These are phyloP conservation scores for Raillietiella orientalis DNA, from an alignment of 2,888 invertebrate genomes.

Conservation along the genomic window DNA sequence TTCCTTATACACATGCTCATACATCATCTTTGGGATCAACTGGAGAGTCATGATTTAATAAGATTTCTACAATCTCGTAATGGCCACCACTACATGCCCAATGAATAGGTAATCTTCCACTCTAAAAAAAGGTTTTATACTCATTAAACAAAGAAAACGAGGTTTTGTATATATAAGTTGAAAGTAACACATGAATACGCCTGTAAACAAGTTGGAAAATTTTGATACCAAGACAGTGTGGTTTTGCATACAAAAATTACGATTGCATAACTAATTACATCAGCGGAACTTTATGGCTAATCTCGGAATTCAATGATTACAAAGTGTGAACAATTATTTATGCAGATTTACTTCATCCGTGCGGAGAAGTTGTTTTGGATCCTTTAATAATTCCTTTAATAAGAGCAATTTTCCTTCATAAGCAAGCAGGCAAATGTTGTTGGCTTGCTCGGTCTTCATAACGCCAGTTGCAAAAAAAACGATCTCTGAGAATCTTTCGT, in stretches of 20 bases:
- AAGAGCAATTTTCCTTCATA: slow-evolving; percentile 33
- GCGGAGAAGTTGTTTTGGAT: slow-evolving; percentile 17
- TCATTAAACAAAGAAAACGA: slow-evolving; percentile 1
- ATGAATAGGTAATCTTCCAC: slow-evolving; percentile 33
- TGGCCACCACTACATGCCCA: slow-evolving; percentile 51
- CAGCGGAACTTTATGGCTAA: too few relatives aligned
- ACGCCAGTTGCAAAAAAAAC: too few relatives aligned
- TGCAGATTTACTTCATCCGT: slow-evolving; percentile 19
- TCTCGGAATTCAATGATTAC: too few relatives aligned
- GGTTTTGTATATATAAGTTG: slow-evolving; percentile 3
- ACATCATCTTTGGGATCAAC: slow-evolving; percentile 37
- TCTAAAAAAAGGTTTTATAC: slow-evolving; percentile 18
- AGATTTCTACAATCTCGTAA: slow-evolving; percentile 29
- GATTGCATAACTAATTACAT: not conserved
- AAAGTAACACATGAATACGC: slow-evolving; percentile 5
- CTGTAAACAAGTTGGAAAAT: not conserved
- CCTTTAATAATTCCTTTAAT: slow-evolving; percentile 25
- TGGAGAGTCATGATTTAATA: slow-evolving; percentile 27
- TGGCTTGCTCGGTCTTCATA: slow-evolving; percentile 7
- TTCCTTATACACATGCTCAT: slow-evolving; percentile 5
- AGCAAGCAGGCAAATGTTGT: slow-evolving; percentile 22
- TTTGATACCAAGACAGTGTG: not conserved
- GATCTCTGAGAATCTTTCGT: too few relatives aligned
- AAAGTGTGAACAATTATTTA: too few relatives aligned
- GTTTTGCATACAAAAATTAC: too few relatives aligned